A percentile compares a stretch with the other conserved stretches of the same genome.
phyloP scores from a whole-genome alignment of 2,888 invertebrate species.

The Hydraecia micacea region DNA sequence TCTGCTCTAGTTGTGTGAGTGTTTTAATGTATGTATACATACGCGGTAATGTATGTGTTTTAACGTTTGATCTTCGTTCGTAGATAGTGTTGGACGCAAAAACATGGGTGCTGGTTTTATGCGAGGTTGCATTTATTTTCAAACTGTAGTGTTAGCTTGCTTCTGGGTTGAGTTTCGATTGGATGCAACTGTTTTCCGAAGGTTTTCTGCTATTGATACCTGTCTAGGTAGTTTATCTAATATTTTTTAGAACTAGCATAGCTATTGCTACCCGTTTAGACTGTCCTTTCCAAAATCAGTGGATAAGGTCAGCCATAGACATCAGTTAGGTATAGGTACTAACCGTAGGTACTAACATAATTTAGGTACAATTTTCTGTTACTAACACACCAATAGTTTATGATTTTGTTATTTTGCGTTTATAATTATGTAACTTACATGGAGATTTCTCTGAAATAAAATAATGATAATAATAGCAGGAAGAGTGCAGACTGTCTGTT shows the following conservation, averaged over 20 bases:
- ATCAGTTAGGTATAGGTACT: no score
- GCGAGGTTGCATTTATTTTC: constrained; percentile 59
- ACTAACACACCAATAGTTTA: no score
- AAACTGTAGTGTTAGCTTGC: constrained; percentile 28
- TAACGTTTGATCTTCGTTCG: constrained; percentile 63
- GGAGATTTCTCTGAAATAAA: no score
- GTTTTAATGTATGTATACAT: constrained; percentile 64
- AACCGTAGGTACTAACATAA: no score
- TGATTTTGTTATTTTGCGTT: no score
- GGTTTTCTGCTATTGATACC: constrained; percentile 1
- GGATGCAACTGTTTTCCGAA: constrained; percentile 13
- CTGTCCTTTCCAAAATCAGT: no score
- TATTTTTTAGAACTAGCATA: neutral
- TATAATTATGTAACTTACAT: no score
- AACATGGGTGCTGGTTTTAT: constrained; percentile 58
- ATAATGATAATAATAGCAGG: no score
- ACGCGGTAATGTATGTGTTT: constrained; percentile 64
- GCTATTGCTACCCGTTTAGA: no score
- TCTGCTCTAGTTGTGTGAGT: constrained; percentile 57
- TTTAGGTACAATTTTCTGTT: no score
- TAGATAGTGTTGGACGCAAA: constrained; percentile 57
- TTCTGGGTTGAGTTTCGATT: constrained; percentile 46
- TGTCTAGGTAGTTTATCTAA: neutral
- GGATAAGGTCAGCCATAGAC: no score
- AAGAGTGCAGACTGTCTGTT: neutral